Evolutionary conservation across 1,140 invertebrate species (phyloP), one percentile per base, ranked within the genome.

Genomic region (Bombus cullumanus): DNA sequence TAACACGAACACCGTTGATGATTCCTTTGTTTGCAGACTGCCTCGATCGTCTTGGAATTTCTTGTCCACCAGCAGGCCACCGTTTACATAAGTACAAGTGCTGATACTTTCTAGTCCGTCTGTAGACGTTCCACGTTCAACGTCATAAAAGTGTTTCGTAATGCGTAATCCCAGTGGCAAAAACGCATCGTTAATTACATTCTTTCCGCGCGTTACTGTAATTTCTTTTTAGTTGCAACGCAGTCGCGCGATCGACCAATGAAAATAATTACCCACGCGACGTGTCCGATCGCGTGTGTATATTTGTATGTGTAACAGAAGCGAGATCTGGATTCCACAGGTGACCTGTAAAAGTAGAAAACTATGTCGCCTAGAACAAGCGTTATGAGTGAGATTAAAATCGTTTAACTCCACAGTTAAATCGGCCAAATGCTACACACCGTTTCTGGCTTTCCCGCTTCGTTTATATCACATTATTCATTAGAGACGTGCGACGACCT

Each of bases 71-170:
- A 66, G 6, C 43, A 83, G 6, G 34, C 53, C 13, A 34, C 13
- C 76, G 68, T 84, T 84, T 84, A 84, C 68, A 84, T 79, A 84
- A 84, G 78, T 68, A 31, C 31, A 13, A 53, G 28, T 34, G n/a
- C 53, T 80, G 47, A 39, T 62, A 80, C 83, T 84, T 84, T 84
- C 83, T 84, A 84, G 83, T 79, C 66, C 41, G 83, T 84, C 64
- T 15, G 75, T 39, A 66, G 66, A 84, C 53, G 75, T 22, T 53
- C 5, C 1, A 59, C 57, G 25, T 78, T 37, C 66, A 62, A 34
- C 75, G 39, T 79, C 76, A 84, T 79, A 84, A 84, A 84, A 79
- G 62, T 79, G 83, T 81, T 85, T 85, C 83, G 83, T 62, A 81
- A 81, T 66, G 53, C 37, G 78, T 81, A 81, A 85, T 85, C 77